Conservation (phyloP, 2,888 invertebrate genomes). For the Aradus depressus region DNA sequence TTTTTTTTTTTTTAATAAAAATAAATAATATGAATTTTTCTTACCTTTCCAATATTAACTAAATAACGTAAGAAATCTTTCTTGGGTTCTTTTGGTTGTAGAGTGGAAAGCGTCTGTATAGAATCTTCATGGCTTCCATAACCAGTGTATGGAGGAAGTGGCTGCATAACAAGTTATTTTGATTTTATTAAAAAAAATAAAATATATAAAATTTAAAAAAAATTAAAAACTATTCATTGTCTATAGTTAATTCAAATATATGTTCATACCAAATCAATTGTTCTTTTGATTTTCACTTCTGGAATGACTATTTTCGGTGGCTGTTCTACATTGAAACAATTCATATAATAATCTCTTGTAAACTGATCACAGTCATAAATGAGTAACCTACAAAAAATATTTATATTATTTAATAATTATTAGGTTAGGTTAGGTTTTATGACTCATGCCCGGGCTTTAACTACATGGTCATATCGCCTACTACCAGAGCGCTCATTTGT, state of each 20-base stretch:
- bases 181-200: background rate
- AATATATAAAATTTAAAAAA: background rate
- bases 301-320: conserved; percentile 34
- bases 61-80: conserved; percentile 65
- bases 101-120: conserved; percentile 55
- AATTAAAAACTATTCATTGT: background rate
- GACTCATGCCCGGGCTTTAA: no score
- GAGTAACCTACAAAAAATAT: conserved; percentile 43
- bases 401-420: background rate
- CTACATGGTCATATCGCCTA: no score
- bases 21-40: background rate
- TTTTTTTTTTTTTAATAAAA: background rate
- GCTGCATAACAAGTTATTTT: conserved; percentile 32
- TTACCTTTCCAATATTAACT: conserved; percentile 53
- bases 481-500: no score
- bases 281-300: no score
- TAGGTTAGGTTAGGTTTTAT: background rate
- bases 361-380: conserved; percentile 69
- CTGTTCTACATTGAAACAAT: conserved; percentile 40
- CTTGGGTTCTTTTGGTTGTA: conserved; percentile 59
- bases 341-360: conserved; percentile 60
- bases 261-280: no score
- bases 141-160: conserved; percentile 54
- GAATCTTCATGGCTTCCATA: conserved; percentile 70
- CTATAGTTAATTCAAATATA: background rate